Percentiles rank a stretch among this genome's conserved stretches.
Conservation (phyloP, 2,888 invertebrate species). For the Tipula unca region DNA sequence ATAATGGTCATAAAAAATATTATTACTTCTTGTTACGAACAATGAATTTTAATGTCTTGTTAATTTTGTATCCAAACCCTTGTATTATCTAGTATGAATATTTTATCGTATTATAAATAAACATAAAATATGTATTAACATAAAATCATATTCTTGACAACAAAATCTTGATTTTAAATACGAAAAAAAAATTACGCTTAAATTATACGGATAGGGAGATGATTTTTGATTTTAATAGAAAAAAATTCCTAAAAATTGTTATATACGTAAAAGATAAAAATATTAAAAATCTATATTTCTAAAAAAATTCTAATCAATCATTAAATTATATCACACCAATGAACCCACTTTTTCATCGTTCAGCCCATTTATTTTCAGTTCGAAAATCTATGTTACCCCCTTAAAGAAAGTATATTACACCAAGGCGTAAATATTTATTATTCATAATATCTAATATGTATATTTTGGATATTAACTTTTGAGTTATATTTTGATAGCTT, state of each 20-base stretch:
- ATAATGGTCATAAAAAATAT: background rate
- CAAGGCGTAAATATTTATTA: constrained; percentile 1
- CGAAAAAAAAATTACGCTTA: background rate
- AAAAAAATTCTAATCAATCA: constrained; percentile 4
- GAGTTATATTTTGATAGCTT: background rate
- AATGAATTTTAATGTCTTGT: background rate
- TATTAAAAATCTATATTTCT: background rate
- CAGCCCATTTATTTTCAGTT: background rate
- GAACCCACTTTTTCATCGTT: background rate
- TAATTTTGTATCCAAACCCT: background rate
- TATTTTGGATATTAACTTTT: background rate
- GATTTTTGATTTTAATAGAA: background rate
- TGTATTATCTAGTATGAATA: background rate
- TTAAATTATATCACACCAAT: background rate
- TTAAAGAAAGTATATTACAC: background rate
- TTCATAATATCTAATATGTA: background rate
- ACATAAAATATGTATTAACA: background rate
- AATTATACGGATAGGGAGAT: background rate
- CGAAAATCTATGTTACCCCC: background rate
- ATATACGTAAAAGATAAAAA: background rate
- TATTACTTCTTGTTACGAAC: background rate
- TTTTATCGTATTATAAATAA: background rate
- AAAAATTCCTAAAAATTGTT: background rate
- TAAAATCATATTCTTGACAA: background rate
- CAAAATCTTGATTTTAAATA: background rate